Percentiles rank a stretch among this genome's conserved stretches.
phyloP scores from a whole-genome alignment of 2,888 invertebrate species.

The Lochmaea crataegi region DNA sequence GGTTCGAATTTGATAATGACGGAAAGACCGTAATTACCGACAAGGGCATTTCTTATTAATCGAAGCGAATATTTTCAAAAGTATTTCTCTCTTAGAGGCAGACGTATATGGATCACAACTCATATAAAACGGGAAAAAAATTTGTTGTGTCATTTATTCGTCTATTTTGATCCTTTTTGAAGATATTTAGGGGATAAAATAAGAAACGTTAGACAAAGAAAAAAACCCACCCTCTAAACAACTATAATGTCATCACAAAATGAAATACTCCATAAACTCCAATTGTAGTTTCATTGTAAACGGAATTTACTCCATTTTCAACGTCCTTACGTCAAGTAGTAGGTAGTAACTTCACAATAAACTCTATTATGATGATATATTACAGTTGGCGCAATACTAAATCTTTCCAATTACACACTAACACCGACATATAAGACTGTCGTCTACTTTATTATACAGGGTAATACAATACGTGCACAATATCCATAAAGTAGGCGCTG shows the following conservation, averaged over 20 bases:
- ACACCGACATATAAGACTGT: slow-evolving; percentile 28
- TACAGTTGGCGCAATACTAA: slow-evolving; percentile 41
- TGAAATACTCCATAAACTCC: slow-evolving; percentile 28
- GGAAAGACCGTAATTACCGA: slow-evolving; percentile 8
- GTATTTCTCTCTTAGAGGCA: no score
- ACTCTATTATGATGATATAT: slow-evolving; percentile 42
- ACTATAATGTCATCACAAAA: slow-evolving; percentile 23
- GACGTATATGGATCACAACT: no score
- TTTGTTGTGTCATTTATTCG: no score
- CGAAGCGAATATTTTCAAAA: not conserved
- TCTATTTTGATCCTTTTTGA: no score
- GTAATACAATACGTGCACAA: not conserved
- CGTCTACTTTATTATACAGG: slow-evolving; percentile 3
- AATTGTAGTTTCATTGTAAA: slow-evolving; percentile 32
- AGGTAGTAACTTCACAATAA: slow-evolving; percentile 33
- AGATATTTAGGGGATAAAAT: not conserved
- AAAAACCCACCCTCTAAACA: slow-evolving; percentile 13
- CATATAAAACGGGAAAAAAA: no score
- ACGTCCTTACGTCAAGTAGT: slow-evolving; percentile 31
- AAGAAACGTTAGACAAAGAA: slow-evolving; percentile 6
- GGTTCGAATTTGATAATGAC: slow-evolving; percentile 23
- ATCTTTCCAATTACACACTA: slow-evolving; percentile 44
- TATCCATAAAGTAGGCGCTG: not conserved
- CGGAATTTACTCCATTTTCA: slow-evolving; percentile 32
- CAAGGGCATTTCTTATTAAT: slow-evolving; percentile 7